phyloP scores from a whole-genome alignment of 2,797 vertebrate genomes.

The Cheirogaleus major region DNA sequence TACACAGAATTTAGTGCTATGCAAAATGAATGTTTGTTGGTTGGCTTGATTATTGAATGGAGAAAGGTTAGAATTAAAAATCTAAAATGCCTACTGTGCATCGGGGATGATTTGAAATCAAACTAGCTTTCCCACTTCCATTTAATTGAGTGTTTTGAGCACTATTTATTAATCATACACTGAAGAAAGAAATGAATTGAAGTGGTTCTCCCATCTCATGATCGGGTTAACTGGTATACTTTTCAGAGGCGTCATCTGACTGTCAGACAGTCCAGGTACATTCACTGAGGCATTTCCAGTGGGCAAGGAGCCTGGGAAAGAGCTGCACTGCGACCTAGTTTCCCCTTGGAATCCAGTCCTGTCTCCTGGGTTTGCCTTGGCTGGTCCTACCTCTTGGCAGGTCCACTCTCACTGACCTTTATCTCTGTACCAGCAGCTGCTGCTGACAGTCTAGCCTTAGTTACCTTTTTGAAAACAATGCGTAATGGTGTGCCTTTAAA shows the following conservation, averaged over 20 bases:
- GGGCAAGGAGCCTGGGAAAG: background rate
- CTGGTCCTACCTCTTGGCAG: background rate
- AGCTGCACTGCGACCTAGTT: background rate
- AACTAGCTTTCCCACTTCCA: background rate
- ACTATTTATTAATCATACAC: background rate
- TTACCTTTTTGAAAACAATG: background rate
- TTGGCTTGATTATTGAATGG: background rate
- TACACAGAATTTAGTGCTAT: background rate
- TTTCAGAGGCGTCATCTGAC: slow-evolving; percentile 24
- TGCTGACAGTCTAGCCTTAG: background rate
- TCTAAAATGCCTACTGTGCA: background rate
- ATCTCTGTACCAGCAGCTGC: background rate
- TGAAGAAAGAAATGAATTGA: background rate
- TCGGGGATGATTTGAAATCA: slow-evolving; percentile 3
- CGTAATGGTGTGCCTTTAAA: background rate
- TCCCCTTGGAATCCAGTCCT: background rate
- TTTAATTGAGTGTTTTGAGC: background rate
- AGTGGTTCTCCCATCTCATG: background rate
- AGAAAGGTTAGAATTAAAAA: background rate
- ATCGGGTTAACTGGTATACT: background rate
- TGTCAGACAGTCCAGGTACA: background rate
- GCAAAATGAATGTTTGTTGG: background rate
- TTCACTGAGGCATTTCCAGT: background rate
- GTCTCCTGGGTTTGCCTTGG: background rate
- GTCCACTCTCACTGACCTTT: background rate